Evolutionary conservation across 2,113 vertebrate genomes (phyloP).

Genomic region (Peromyscus maniculatus): DNA sequence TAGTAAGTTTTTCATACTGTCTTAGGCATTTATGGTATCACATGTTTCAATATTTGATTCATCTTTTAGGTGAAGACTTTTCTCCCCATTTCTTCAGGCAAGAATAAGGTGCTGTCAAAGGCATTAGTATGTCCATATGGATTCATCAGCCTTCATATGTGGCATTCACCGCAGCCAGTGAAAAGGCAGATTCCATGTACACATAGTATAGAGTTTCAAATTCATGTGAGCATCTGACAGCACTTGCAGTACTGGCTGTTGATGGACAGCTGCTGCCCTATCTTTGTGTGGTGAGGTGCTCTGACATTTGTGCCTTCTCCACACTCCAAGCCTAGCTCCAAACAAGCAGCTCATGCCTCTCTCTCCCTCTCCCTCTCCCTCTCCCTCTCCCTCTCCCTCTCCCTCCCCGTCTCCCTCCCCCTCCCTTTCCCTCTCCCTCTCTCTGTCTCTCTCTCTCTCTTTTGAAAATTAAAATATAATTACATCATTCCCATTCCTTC

Average conservation of each 20-base stretch:
- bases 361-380: too few relatives aligned
- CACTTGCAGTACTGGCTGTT: not conserved
- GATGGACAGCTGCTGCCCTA: not conserved
- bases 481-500: not conserved
- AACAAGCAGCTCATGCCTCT: not conserved
- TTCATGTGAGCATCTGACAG: conserved; percentile 8
- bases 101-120: not conserved
- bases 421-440: not conserved
- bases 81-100: not conserved
- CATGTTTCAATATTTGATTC: not conserved
- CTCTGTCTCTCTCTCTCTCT: too few relatives aligned
- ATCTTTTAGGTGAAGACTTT: not conserved
- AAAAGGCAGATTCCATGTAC: not conserved
- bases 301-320: not conserved
- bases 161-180: not conserved
- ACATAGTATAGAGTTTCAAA: not conserved
- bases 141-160: not conserved
- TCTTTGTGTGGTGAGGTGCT: not conserved
- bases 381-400: not conserved
- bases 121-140: not conserved
- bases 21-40: not conserved
- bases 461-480: too few relatives aligned
- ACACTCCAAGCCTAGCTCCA: not conserved
- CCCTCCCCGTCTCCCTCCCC: not conserved
- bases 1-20: not conserved